Base-by-base conservation (phyloP, 1,140 invertebrate genomes). In the Drosophila pseudoananassae region DNA sequence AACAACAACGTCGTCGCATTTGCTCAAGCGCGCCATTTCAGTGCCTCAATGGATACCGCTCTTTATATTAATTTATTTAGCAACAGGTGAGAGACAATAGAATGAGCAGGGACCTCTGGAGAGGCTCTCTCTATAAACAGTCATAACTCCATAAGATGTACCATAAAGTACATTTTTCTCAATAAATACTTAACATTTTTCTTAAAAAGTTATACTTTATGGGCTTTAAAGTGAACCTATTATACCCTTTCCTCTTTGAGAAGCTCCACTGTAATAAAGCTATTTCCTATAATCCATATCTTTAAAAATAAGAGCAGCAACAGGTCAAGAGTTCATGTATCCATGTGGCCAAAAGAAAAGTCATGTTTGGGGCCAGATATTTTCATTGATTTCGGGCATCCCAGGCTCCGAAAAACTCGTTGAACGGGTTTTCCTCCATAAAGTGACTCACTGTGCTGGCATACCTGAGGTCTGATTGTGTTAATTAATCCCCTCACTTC, bases 1-100 rank as follows among this genome's bases (percentile, higher is more conserved):
- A 61, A 83, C 78, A 80, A 70, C 59, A 55, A 45, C 59, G 54
- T 64, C 59, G 54, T 64, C 65, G 59, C 65, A 75, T 78, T 73
- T 87, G 83, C 83, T 88, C 78, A 88, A 83, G 83, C 83, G 83
- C 78, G 84, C 78, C 66, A 72, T 83, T 79, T 88, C 83, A 79
- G 58, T 72, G 46, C 76, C 84, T 50, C 87, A 90, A 82, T 90
- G 85, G 85, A 90, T 90, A 85, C 78, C 89, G 80, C 81, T 90
- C 87, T 79, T 82, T 61, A 78, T 85, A 74, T 74, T 90, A 74
- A 90, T 90, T 60, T 90, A 82, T 74, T 90, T 85, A 74, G 81
- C 87, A 90, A 90, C 81, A 90, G 85, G 85, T 90, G 69, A 90
- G 85, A 51, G 7, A 50, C 12, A 20, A 2, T 31, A 64, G 56